Conservation (phyloP, 2,888 invertebrate species). For the Scaptomyza cyrtandrae region DNA sequence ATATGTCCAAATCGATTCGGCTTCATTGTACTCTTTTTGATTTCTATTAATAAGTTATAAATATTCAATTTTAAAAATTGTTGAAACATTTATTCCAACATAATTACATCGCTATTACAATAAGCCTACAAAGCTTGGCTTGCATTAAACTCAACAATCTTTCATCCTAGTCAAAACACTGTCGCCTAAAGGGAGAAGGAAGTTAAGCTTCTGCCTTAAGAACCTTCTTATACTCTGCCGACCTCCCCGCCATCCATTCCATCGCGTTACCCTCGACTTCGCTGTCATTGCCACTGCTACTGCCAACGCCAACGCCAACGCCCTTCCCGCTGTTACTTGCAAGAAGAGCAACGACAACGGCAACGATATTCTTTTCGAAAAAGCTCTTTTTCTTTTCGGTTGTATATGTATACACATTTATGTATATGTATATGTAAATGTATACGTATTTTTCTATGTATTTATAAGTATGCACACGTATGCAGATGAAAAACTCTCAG, state of each 20-base stretch:
- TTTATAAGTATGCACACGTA: slow-evolving; percentile 12
- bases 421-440: background rate
- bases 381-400: slow-evolving; percentile 36
- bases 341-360: slow-evolving; percentile 5
- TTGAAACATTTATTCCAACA: no score
- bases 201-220: background rate
- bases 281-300: background rate
- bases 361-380: slow-evolving; percentile 33
- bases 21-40: no score
- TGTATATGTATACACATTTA: slow-evolving; percentile 6
- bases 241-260: background rate
- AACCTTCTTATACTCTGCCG: background rate
- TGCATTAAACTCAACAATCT: no score
- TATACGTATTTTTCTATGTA: slow-evolving; percentile 1
- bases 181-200: background rate
- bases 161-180: background rate
- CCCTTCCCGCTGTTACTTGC: background rate
- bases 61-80: no score
- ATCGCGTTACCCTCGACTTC: background rate
- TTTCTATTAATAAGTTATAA: no score
- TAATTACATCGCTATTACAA: no score
- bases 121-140: no score
- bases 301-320: background rate
- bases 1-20: no score
- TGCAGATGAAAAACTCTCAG: slow-evolving; percentile 8